A percentile compares a stretch with the other conserved stretches of the same genome.
Evolutionary conservation across 2,888 invertebrate species (phyloP).

Genomic region (Tipula helvola): DNA sequence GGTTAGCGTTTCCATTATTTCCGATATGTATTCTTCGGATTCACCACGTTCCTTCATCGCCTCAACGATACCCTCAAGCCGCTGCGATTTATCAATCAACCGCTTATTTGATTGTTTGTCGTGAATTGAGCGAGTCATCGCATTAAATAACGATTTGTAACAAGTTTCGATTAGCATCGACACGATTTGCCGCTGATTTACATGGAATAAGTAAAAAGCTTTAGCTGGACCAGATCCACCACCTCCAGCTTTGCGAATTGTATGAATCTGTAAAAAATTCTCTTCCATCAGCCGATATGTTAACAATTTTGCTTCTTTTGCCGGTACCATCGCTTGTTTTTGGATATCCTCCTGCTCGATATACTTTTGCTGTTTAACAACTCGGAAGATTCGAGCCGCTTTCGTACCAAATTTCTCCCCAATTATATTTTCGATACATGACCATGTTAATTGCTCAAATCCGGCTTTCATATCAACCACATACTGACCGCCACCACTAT

Average conservation of each 20-base stretch:
- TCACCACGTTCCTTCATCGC: slow-evolving; percentile 68
- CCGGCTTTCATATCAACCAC: slow-evolving; percentile 59
- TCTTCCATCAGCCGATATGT: slow-evolving; percentile 77
- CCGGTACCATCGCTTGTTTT: slow-evolving; percentile 83
- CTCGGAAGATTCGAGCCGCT: slow-evolving; percentile 73
- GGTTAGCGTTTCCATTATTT: slow-evolving; percentile 79
- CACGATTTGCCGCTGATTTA: slow-evolving; percentile 56
- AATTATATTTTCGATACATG: slow-evolving; percentile 60
- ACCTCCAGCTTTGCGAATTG: slow-evolving; percentile 55
- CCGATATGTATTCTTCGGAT: slow-evolving; percentile 63
- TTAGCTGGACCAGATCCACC: slow-evolving; percentile 65
- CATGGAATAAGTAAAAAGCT: slow-evolving; percentile 63
- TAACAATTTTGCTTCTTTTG: slow-evolving; percentile 82
- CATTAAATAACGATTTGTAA: slow-evolving; percentile 58
- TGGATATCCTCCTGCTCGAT: slow-evolving; percentile 89
- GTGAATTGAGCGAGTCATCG: slow-evolving; percentile 49
- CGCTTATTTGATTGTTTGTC: slow-evolving; percentile 58
- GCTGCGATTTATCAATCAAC: slow-evolving; percentile 73
- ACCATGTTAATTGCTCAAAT: slow-evolving; percentile 56
- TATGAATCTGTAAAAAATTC: slow-evolving; percentile 43
- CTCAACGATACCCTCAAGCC: slow-evolving; percentile 69
- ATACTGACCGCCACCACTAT: slow-evolving; percentile 74
- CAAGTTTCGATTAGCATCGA: slow-evolving; percentile 56
- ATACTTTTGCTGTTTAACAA: slow-evolving; percentile 65
- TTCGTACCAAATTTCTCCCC: slow-evolving; percentile 76